phyloP scores from a whole-genome alignment of 2,888 invertebrate genomes.

The Physocephala rufipes region DNA sequence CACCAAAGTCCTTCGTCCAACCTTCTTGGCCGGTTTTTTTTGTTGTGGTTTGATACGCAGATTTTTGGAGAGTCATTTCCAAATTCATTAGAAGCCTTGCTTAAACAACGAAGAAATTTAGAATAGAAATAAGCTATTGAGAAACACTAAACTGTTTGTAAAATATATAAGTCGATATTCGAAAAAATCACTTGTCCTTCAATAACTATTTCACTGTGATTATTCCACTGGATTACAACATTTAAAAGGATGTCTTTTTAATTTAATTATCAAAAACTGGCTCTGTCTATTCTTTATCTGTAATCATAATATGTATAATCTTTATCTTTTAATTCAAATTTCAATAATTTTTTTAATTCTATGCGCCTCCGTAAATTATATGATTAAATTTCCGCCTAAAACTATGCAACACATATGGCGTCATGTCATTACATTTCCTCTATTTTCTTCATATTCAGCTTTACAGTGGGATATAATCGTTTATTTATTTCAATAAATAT shows the following conservation, averaged over 20 bases:
- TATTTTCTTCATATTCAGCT: neutral
- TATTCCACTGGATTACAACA: neutral
- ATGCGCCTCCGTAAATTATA: neutral
- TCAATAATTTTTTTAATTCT: neutral
- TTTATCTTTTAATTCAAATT: too few relatives aligned
- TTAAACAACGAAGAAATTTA: constrained; percentile 11
- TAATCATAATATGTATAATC: too few relatives aligned
- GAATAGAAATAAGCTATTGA: neutral
- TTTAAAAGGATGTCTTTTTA: neutral
- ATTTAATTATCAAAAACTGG: too few relatives aligned
- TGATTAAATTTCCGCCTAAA: constrained; percentile 4
- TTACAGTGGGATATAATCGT: constrained; percentile 5
- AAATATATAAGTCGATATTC: neutral
- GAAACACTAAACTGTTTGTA: neutral
- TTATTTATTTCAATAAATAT: neutral
- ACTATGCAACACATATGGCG: constrained; percentile 4
- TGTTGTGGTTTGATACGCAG: too few relatives aligned
- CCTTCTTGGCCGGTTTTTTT: too few relatives aligned
- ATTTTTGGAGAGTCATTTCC: neutral
- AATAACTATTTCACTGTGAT: neutral
- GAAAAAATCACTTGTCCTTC: too few relatives aligned
- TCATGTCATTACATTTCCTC: neutral
- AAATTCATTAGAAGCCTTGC: neutral
- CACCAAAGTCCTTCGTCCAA: too few relatives aligned
- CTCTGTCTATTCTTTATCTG: too few relatives aligned